Conservation (phyloP, 2,113 vertebrate species). For the Toxostoma redivivum region DNA sequence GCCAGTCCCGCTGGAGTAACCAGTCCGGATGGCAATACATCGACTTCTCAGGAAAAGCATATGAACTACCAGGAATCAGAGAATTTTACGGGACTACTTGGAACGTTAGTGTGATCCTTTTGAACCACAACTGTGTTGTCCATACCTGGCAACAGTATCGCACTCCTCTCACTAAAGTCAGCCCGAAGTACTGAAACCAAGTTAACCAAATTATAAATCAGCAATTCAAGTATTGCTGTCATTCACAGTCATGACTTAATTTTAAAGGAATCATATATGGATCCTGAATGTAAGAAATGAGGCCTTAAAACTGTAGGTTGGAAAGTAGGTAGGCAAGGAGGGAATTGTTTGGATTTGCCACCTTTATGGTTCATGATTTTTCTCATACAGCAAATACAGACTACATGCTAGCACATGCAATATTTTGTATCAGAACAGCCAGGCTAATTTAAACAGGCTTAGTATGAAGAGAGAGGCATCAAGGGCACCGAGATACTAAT, state of each 20-base stretch:
- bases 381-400: not conserved
- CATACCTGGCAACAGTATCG: not conserved
- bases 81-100: not conserved
- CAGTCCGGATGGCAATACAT: accelerated
- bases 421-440: not conserved
- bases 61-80: not conserved
- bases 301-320: not conserved
- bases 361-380: not conserved
- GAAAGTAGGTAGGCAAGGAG: not conserved
- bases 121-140: not conserved
- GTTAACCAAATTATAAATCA: not conserved
- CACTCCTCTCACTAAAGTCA: not conserved
- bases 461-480: not conserved
- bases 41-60: not conserved
- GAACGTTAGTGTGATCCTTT: not conserved
- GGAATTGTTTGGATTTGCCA: not conserved
- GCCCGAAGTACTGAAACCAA: not conserved
- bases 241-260: not conserved
- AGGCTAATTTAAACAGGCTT: not conserved
- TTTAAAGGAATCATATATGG: not conserved
- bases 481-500: not conserved
- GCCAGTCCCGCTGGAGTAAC: not conserved
- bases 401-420: not conserved
- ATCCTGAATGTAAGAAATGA: not conserved
- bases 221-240: not conserved